These are phyloP conservation scores for Theropithecus gelada DNA, from an alignment of 2,113 vertebrate species.

Conservation along the genomic window DNA sequence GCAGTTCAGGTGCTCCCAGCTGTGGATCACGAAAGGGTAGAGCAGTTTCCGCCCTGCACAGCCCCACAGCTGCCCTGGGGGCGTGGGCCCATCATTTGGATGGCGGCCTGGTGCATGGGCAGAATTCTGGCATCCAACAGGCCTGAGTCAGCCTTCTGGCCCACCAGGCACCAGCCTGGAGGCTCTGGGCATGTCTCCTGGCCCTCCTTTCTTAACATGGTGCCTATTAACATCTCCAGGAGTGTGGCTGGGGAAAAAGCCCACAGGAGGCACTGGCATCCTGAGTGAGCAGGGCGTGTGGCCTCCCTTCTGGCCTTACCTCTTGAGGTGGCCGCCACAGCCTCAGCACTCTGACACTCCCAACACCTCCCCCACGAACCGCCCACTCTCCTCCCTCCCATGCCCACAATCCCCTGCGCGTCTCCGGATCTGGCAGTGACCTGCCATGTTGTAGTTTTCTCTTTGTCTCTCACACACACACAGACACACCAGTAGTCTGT, in stretches of 20 bases:
- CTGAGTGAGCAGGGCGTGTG: background rate
- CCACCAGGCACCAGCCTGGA: background rate
- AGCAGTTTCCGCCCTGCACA: background rate
- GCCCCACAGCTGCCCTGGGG: background rate
- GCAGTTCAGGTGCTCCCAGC: background rate
- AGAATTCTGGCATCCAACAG: background rate
- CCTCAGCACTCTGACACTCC: background rate
- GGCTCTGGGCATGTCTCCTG: background rate
- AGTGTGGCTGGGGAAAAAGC: background rate
- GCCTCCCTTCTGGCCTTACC: background rate
- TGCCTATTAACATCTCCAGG: background rate
- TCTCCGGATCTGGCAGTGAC: background rate
- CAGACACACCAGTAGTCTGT: background rate
- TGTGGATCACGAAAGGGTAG: rapidly evolving
- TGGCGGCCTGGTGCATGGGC: background rate
- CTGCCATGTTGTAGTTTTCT: background rate
- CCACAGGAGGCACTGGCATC: background rate
- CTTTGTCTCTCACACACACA: too few relatives aligned
- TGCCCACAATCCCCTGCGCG: background rate
- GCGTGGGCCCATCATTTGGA: background rate
- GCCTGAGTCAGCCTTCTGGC: background rate
- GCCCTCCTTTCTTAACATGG: background rate
- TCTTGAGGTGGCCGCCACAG: background rate
- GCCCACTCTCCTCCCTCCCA: background rate
- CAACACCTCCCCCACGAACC: rapidly evolving